Percentiles rank a stretch among this genome's conserved stretches.
These are phyloP conservation scores for Tokudaia muenninki DNA, from an alignment of 2,797 vertebrate species.

Conservation along the genomic window DNA sequence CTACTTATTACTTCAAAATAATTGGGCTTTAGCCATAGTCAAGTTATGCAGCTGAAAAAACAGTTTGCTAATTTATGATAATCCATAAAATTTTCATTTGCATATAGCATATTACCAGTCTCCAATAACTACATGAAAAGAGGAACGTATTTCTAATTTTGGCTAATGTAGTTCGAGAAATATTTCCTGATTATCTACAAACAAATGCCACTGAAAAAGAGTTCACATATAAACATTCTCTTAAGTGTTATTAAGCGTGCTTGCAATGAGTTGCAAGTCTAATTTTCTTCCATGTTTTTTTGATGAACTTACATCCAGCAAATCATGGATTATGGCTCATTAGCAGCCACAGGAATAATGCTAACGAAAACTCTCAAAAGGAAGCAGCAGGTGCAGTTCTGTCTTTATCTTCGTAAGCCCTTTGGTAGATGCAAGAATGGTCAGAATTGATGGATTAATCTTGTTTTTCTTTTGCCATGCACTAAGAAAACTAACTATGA, in stretches of 20 bases:
- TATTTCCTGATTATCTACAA: slow-evolving; percentile 47
- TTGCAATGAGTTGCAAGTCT: slow-evolving; percentile 44
- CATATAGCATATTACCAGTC: slow-evolving; percentile 3
- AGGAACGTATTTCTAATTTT: slow-evolving; percentile 13
- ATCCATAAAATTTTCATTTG: slow-evolving; percentile 24
- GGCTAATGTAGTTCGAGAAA: slow-evolving; percentile 28
- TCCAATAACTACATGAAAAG: neutral
- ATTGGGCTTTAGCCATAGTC: slow-evolving; percentile 1
- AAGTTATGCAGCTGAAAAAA: slow-evolving; percentile 20
- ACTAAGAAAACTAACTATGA: neutral
- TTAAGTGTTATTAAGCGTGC: slow-evolving; percentile 10
- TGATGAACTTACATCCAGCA: slow-evolving; percentile 58
- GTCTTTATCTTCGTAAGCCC: slow-evolving; percentile 26
- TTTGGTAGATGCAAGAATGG: neutral
- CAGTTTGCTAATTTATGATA: neutral
- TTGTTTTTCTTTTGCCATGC: neutral
- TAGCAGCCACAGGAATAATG: slow-evolving; percentile 65
- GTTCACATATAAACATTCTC: slow-evolving; percentile 42
- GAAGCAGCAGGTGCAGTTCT: slow-evolving; percentile 53
- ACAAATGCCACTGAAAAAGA: slow-evolving; percentile 14
- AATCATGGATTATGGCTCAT: slow-evolving; percentile 64
- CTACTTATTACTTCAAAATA: slow-evolving; percentile 24
- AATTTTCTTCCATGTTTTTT: slow-evolving; percentile 65
- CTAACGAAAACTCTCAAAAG: slow-evolving; percentile 67
- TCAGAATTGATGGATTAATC: neutral